phyloP scores from a whole-genome alignment of 2,888 invertebrate species.

The Acrobasis consociella region DNA sequence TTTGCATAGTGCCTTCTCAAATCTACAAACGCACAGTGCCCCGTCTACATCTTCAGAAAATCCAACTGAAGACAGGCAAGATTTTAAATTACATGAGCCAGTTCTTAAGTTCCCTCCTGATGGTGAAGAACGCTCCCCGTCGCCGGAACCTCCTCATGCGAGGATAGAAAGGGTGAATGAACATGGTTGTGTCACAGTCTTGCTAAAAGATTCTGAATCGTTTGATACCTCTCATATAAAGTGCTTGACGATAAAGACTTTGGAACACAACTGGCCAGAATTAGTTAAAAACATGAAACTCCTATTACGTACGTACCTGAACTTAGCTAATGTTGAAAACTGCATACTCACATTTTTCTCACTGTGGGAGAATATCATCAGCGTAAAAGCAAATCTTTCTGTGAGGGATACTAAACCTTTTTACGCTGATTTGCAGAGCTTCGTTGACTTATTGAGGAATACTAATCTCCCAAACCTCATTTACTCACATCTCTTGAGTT shows the following conservation, averaged over 20 bases:
- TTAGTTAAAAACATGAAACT: conserved; percentile 88
- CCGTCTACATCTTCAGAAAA: conserved; percentile 64
- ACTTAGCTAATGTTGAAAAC: conserved; percentile 84
- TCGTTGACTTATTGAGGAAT: conserved; percentile 87
- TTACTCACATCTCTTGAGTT: conserved; percentile 91
- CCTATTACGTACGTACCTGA: conserved; percentile 81
- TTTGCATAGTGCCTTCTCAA: conserved; percentile 73
- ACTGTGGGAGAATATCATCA: conserved; percentile 95
- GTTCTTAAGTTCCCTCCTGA: conserved; percentile 63
- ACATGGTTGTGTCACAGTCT: conserved; percentile 83
- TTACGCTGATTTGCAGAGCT: conserved; percentile 91
- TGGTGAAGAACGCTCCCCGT: conserved; percentile 55
- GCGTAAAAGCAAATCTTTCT: conserved; percentile 94
- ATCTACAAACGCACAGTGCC: conserved; percentile 68
- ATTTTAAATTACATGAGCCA: conserved; percentile 70
- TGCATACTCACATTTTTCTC: conserved; percentile 91
- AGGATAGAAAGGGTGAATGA: conserved; percentile 73
- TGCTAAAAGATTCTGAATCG: conserved; percentile 90
- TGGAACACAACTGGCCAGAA: conserved; percentile 93
- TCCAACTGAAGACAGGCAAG: conserved; percentile 42
- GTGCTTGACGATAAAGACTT: conserved; percentile 91
- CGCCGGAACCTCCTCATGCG: conserved; percentile 60
- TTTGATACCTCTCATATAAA: conserved; percentile 94
- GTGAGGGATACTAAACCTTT: conserved; percentile 95
- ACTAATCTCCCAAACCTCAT: conserved; percentile 90